phyloP scores from a whole-genome alignment of 2,888 invertebrate genomes.

The Sminthurinus aureus region DNA sequence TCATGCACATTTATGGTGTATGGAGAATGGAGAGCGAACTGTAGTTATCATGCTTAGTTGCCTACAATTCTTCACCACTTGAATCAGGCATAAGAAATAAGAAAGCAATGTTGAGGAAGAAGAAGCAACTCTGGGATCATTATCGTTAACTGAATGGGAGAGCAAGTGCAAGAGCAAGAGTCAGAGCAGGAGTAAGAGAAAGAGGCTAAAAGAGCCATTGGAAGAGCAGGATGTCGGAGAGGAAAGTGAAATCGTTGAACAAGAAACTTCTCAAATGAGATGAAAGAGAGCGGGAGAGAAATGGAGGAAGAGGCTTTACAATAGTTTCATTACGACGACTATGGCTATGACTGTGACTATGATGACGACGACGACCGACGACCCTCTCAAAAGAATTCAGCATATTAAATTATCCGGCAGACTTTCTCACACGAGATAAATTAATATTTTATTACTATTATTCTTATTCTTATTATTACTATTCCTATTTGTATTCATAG shows the following conservation, averaged over 20 bases:
- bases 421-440: slow-evolving; percentile 12
- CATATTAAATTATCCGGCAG: slow-evolving; percentile 5
- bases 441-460: slow-evolving; percentile 6
- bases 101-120: slow-evolving; percentile 17
- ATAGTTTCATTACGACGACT: slow-evolving; percentile 6
- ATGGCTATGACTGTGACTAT: no score
- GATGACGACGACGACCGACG: neutral
- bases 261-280: slow-evolving; percentile 35
- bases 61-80: slow-evolving; percentile 1
- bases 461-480: neutral
- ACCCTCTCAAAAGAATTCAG: neutral
- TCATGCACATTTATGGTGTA: neutral
- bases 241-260: slow-evolving; percentile 37
- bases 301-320: neutral
- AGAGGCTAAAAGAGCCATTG: slow-evolving; percentile 1
- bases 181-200: neutral
- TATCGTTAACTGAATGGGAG: neutral
- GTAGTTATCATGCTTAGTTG: slow-evolving; percentile 16
- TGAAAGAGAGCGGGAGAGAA: neutral
- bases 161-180: neutral
- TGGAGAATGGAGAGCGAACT: neutral
- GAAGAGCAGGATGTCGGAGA: slow-evolving; percentile 2
- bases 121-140: slow-evolving; percentile 9
- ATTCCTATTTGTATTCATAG: neutral
- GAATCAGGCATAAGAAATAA: slow-evolving; percentile 1